Evolutionary conservation across 2,797 vertebrate species (phyloP), one percentile per base, ranked within the genome.

Genomic region (Gymnocypris eckloni): DNA sequence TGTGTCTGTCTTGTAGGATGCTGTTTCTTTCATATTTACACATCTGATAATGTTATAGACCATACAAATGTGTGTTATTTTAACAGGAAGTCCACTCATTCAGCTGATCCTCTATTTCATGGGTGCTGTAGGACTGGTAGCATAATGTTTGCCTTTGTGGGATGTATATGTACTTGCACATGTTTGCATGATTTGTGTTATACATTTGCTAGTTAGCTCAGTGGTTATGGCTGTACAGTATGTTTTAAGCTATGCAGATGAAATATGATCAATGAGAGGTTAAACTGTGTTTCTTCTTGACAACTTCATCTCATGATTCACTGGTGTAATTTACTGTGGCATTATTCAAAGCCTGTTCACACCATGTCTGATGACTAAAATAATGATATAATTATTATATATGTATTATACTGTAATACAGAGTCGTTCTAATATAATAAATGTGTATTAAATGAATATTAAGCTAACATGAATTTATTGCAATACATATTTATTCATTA

Each of bases 121-220:
- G 75, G 94, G 95, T 95, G 79, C 89, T 92, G 92, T 95, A 92
- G 67, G 89, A 87, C 86, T 87, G 87, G 64, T 91, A 83, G 90
- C 89, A 90, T 88, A 89, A 78, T 88, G 67, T 92, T 91, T 91
- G 89, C 80, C 82, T 91, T 77, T 89, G 85, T 16, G 85, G 79
- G 70, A 50, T 84, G 56, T 77, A n/a, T 50, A 33, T 67, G 79
- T 22, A 33, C 28, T n/a, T 67, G 59, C 15, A 76, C 25, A 39
- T 77, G 70, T 81, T 66, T 72, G 83, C 76, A 50, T 86, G 71
- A 80, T 81, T 83, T 88, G 61, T 79, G 59, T 18, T 80, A 16
- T 76, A 25, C 22, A 15, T 83, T 83, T 56, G 4, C 64, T 28
- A n/a, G 37, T 59, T 70, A 28, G 20, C 16, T 28, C 33, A 16